phyloP scores from a whole-genome alignment of 1,140 invertebrate species.

The Drosophila truncata region DNA sequence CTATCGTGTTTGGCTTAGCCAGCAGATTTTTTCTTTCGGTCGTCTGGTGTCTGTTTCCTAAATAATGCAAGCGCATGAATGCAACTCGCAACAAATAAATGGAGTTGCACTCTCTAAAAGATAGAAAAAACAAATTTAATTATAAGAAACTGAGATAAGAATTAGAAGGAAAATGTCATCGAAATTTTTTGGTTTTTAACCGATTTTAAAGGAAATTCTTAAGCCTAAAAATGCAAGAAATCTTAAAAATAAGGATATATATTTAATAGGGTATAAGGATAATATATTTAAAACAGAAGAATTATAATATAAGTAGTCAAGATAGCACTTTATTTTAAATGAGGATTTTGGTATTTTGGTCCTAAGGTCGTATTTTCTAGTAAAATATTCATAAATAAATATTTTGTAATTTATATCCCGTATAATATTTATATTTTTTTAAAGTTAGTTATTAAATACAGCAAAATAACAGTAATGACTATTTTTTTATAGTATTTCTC shows the following conservation, averaged over 20 bases:
- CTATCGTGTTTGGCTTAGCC: conserved; percentile 69
- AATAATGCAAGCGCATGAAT: conserved; percentile 55
- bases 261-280: too few species aligned
- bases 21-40: conserved; percentile 61
- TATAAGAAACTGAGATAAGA: background rate
- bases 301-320: too few species aligned
- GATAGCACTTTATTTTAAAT: too few species aligned
- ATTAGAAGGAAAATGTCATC: background rate
- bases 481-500: too few species aligned
- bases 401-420: too few species aligned
- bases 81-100: conserved; percentile 30
- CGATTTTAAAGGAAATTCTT: background rate
- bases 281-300: too few species aligned
- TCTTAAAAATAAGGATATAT: background rate
- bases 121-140: background rate
- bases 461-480: too few species aligned
- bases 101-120: background rate
- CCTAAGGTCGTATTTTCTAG: too few species aligned
- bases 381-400: too few species aligned
- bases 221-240: background rate
- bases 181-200: background rate
- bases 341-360: too few species aligned
- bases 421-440: too few species aligned
- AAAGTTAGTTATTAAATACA: too few species aligned
- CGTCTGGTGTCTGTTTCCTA: conserved; percentile 65